phyloP scores from a whole-genome alignment of 2,113 vertebrate genomes.

The Istiophorus platypterus region DNA sequence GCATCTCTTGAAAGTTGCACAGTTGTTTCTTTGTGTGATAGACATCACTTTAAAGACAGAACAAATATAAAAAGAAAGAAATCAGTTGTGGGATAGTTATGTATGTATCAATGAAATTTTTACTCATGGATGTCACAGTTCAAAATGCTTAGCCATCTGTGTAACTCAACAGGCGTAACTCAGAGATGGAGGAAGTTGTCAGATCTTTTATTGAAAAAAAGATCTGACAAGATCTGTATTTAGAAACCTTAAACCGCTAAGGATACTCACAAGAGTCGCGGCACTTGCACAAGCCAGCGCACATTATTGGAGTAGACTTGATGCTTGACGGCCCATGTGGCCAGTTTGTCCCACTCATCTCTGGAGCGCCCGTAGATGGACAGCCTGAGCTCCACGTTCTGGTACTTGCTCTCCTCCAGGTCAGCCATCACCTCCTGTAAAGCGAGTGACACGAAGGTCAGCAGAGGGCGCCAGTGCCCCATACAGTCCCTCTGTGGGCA shows the following conservation, averaged over 20 bases:
- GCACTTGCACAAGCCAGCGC: slow-evolving; percentile 97
- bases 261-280: slow-evolving; percentile 94
- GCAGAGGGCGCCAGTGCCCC: slow-evolving; percentile 34
- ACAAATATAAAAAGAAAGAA: not conserved
- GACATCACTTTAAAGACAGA: slow-evolving; percentile 86
- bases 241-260: not conserved
- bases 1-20: slow-evolving; percentile 96
- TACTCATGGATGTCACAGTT: not conserved
- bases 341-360: slow-evolving; percentile 96
- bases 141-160: not conserved
- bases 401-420: slow-evolving; percentile 98
- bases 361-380: slow-evolving; percentile 94
- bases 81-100: not conserved
- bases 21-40: slow-evolving; percentile 95
- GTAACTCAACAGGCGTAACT: not conserved
- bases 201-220: no score
- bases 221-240: no score
- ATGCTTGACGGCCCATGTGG: slow-evolving; percentile 91
- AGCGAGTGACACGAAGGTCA: slow-evolving; percentile 36
- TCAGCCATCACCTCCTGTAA: slow-evolving; percentile 96
- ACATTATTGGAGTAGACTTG: slow-evolving; percentile 94
- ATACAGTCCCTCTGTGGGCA: not conserved
- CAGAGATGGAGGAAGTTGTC: no score
- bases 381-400: slow-evolving; percentile 94
- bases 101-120: not conserved